Conservation (phyloP, 2,113 vertebrate species). For the Dipodomys spectabilis region DNA sequence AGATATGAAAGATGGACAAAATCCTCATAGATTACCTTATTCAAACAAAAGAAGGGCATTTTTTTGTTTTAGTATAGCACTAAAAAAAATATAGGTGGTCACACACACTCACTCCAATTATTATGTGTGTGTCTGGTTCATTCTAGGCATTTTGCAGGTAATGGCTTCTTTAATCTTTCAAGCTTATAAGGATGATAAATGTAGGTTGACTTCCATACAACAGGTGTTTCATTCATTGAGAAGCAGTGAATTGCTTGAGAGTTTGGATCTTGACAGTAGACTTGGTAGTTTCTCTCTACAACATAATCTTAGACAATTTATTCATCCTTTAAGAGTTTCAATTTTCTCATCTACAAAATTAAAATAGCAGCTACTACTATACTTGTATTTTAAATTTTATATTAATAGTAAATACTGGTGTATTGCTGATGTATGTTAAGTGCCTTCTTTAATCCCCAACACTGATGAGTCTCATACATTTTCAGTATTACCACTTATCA, state of each 20-base stretch:
- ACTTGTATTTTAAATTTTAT: background rate
- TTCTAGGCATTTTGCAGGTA: background rate
- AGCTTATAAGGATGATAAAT: background rate
- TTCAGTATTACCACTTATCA: background rate
- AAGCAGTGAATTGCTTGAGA: background rate
- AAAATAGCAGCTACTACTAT: background rate
- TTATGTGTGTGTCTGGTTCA: background rate
- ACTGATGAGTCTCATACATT: background rate
- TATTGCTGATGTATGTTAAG: background rate
- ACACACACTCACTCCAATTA: background rate
- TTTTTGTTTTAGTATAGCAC: background rate
- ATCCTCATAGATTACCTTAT: background rate
- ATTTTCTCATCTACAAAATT: background rate
- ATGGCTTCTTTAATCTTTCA: background rate
- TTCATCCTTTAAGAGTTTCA: background rate
- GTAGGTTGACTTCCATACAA: background rate
- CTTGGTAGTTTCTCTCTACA: background rate
- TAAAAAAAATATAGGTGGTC: background rate
- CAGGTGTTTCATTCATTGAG: slow-evolving; percentile 18
- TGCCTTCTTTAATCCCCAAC: background rate
- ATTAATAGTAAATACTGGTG: background rate
- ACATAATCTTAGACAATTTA: background rate
- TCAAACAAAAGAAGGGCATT: background rate
- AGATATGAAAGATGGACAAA: background rate
- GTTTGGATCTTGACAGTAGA: background rate